Evolutionary conservation across 1,140 invertebrate species (phyloP).

Genomic region (Drosophila neocordata): DNA sequence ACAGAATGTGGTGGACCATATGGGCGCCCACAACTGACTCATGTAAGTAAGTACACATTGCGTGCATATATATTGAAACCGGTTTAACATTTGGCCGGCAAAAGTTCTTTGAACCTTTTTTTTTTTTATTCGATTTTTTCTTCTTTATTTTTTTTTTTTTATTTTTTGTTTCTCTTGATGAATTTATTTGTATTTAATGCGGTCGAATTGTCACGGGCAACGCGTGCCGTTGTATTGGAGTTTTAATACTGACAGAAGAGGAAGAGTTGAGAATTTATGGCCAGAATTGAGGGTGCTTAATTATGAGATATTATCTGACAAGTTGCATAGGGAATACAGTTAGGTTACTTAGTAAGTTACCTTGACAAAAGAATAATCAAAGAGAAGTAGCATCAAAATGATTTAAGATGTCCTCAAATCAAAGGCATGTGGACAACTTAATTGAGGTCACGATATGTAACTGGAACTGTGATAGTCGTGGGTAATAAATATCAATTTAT

Average conservation of each 20-base stretch:
- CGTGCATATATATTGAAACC: slow-evolving; percentile 18
- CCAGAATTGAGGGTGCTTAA: slow-evolving; percentile 30
- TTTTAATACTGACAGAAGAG: slow-evolving; percentile 5
- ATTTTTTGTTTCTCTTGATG: slow-evolving; percentile 39
- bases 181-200: slow-evolving; percentile 70
- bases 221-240: slow-evolving; percentile 53
- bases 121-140: slow-evolving; percentile 7
- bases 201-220: slow-evolving; percentile 41
- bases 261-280: slow-evolving; percentile 47
- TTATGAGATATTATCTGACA: slow-evolving; percentile 42
- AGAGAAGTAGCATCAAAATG: slow-evolving; percentile 21
- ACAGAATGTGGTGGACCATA: not conserved
- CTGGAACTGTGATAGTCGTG: not conserved
- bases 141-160: too few species aligned
- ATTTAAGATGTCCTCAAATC: slow-evolving; percentile 15
- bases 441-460: not conserved
- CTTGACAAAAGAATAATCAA: slow-evolving; percentile 7
- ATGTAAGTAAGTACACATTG: slow-evolving; percentile 17
- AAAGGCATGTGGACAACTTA: not conserved
- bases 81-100: slow-evolving; percentile 48
- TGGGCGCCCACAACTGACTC: slow-evolving; percentile 44
- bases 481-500: not conserved
- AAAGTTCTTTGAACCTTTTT: slow-evolving; percentile 66
- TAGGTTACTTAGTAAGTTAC: slow-evolving; percentile 5
- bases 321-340: not conserved